Evolutionary conservation across 2,797 vertebrate genomes (phyloP).

Genomic region (Staurois parvus): DNA sequence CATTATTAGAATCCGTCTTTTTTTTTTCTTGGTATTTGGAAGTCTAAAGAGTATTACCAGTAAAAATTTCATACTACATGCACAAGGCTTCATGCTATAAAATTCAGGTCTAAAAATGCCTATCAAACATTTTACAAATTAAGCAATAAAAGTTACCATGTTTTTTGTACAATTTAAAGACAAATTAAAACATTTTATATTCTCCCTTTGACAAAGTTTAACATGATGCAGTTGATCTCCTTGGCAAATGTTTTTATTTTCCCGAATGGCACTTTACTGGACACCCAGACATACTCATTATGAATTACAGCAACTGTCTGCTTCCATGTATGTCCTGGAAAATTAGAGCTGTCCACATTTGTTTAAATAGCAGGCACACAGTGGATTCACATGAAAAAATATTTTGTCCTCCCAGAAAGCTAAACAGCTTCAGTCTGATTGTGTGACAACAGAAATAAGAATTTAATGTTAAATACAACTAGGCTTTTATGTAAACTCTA

Average conservation of each 20-base stretch:
- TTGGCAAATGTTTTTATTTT: slow-evolving; percentile 2
- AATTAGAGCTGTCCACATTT: slow-evolving; percentile 47
- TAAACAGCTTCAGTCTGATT: slow-evolving; percentile 10
- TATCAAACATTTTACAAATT: background rate
- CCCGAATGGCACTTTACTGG: slow-evolving; percentile 19
- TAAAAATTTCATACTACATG: background rate
- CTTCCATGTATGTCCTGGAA: slow-evolving; percentile 63
- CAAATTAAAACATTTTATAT: background rate
- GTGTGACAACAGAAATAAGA: slow-evolving; percentile 1
- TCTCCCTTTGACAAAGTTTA: background rate
- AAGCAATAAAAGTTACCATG: too few species aligned
- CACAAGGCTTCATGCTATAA: background rate
- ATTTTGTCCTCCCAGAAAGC: background rate
- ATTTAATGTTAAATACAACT: too few species aligned
- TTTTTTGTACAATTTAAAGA: too few species aligned
- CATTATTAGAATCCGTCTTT: background rate
- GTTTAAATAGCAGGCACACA: slow-evolving; percentile 44
- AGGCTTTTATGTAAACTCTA: background rate
- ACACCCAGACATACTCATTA: slow-evolving; percentile 14
- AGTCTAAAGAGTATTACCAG: too few species aligned
- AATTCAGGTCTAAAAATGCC: background rate
- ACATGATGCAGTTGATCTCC: background rate
- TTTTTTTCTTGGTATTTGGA: background rate
- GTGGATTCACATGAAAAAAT: slow-evolving; percentile 39
- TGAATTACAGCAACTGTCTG: slow-evolving; percentile 49